Conservation (phyloP, 2,113 vertebrate species). For the Ictidomys tridecemlineatus region DNA sequence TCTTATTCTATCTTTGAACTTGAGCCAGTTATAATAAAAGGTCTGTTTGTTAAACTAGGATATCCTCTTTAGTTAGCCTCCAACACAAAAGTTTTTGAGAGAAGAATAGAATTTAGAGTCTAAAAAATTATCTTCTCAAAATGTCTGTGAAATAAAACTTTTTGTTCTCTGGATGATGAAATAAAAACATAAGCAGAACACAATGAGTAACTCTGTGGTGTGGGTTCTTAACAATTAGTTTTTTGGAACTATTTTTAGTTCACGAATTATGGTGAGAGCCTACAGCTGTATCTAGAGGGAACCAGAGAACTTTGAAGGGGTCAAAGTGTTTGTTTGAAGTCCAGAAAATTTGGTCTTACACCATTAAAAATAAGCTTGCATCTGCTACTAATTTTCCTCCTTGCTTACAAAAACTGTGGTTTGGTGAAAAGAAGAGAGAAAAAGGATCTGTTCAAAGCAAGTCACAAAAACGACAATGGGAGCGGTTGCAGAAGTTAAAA, state of each 20-base stretch:
- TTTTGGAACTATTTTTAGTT: constrained; percentile 66
- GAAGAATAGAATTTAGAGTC: constrained; percentile 3
- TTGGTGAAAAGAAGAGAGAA: constrained; percentile 12
- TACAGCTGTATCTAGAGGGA: constrained; percentile 55
- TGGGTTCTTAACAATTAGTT: constrained; percentile 29
- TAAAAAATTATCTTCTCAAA: constrained; percentile 37
- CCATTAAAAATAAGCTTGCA: constrained; percentile 68
- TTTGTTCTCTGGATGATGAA: not conserved
- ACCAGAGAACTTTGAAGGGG: constrained; percentile 55
- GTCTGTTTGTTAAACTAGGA: not conserved
- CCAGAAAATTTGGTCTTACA: constrained; percentile 59
- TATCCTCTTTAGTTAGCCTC: constrained; percentile 1
- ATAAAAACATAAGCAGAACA: constrained; percentile 14
- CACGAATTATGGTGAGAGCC: constrained; percentile 35
- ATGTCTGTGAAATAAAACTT: constrained; percentile 7
- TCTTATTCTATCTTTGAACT: not conserved
- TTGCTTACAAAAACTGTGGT: constrained; percentile 63
- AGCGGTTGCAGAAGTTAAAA: not conserved
- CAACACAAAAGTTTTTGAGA: not conserved
- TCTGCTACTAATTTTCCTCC: constrained; percentile 71
- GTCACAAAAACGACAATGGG: constrained; percentile 3
- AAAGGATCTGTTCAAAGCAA: constrained; percentile 52
- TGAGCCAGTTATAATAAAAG: not conserved
- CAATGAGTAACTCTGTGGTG: not conserved
- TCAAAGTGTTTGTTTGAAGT: constrained; percentile 62